Evolutionary conservation across 1,140 invertebrate species (phyloP), one percentile per base, ranked within the genome.

Genomic region (Aphelenchoides avenae): DNA sequence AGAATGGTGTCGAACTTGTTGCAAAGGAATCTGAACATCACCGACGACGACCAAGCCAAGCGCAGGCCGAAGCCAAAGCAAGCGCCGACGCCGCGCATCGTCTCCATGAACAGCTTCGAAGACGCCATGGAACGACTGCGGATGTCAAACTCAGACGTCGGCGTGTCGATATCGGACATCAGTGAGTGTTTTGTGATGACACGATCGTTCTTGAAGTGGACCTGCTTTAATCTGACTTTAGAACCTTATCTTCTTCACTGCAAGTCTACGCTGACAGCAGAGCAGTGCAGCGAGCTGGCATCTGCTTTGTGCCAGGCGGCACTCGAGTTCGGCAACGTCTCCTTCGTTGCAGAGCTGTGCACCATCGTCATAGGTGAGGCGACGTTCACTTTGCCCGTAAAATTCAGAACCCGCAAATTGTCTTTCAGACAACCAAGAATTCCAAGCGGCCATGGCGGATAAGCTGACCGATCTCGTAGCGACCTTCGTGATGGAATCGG

Each of bases 261-360:
- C 24, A 27, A 54, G 13, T 53, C 9, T 53, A 51, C 52, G 18
- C 22, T 50, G 15, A 3, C 34, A 13, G 18, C 52, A 4, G n/a
- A 13, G n/a, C 22, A 5, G 34, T 50, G 13, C 13, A 48, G 2
- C 44, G 13, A 15, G n/a, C 53, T 24, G 7, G 13, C n/a, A n/a
- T 50, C 7, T 5, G 5, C 48, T 1, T 15, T 15, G 15, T 5
- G n/a, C 53, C 3, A 4, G 53, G 53, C n/a, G n/a, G 36, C 24
- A 18, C 24, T 13, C n/a, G 53, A 50, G 42, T 50, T 3, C 27
- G 44, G 3, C 5, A 59, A 60, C 33, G 33, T 58, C 15, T 60
- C 60, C 24, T 60, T 44, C 52, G 54, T 60, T 34, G 15, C 63
- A 20, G 57, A 46, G 15, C 13, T 60, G 7, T 60, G 57, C 22